Conservation (phyloP, 2,888 invertebrate species). For the Xestia ashworthii region DNA sequence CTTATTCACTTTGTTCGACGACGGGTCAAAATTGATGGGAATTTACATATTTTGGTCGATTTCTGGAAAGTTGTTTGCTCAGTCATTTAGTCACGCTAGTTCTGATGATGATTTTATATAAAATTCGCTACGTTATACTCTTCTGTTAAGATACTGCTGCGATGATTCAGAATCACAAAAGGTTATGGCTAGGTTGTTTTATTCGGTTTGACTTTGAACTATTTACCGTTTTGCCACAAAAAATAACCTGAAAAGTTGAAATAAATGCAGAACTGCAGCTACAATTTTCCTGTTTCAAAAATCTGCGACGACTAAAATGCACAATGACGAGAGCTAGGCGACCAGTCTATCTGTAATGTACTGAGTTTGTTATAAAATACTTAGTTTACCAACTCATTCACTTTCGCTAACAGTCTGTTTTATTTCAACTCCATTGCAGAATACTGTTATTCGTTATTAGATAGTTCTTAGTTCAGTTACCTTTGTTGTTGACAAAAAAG, state of each 20-base stretch:
- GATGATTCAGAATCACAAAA: not conserved
- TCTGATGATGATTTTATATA: not conserved
- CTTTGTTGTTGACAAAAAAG: slow-evolving; percentile 49
- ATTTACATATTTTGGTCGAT: slow-evolving; percentile 5
- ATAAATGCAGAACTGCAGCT: not conserved
- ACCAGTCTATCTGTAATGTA: not conserved
- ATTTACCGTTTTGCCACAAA: slow-evolving; percentile 13
- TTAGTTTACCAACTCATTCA: slow-evolving; percentile 30
- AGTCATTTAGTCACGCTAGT: slow-evolving; percentile 25
- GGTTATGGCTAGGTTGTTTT: not conserved
- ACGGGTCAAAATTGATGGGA: slow-evolving; percentile 22
- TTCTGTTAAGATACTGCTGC: not conserved
- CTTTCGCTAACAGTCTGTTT: slow-evolving; percentile 60
- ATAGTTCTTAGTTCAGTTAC: slow-evolving; percentile 57
- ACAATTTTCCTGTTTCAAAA: not conserved
- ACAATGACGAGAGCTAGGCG: not conserved
- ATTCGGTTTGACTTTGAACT: not conserved
- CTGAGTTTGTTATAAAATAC: slow-evolving; percentile 26
- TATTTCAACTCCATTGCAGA: slow-evolving; percentile 51
- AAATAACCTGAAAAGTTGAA: not conserved
- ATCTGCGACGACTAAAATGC: not conserved
- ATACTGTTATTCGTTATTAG: slow-evolving; percentile 59
- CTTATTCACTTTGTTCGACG: slow-evolving; percentile 35
- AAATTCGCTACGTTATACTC: too few species aligned
- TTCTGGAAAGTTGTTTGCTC: slow-evolving; percentile 33